These are phyloP conservation scores for Drosophila basisetae DNA, from an alignment of 2,888 invertebrate species.

Conservation along the genomic window DNA sequence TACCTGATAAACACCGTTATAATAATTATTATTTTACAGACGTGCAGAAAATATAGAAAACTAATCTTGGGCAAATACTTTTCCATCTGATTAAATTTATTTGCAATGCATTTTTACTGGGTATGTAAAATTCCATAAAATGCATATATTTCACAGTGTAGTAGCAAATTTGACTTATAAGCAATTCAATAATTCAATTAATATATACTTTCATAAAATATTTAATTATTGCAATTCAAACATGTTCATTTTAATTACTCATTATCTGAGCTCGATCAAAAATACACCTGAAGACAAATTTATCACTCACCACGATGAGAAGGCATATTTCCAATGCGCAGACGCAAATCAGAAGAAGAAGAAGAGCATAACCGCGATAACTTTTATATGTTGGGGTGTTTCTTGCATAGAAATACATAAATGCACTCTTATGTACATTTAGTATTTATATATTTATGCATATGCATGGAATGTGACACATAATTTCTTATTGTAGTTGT, in stretches of 20 bases:
- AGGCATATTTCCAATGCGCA: constrained; percentile 52
- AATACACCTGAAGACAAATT: constrained; percentile 9
- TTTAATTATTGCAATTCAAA: neutral
- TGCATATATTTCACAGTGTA: neutral
- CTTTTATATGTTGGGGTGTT: constrained; percentile 2
- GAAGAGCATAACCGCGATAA: constrained; percentile 13
- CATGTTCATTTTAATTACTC: neutral
- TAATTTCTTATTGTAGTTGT: neutral
- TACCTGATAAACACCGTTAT: constrained; percentile 34
- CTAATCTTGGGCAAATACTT: neutral
- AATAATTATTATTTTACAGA: neutral
- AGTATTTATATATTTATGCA: constrained; percentile 9
- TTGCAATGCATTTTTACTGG: neutral
- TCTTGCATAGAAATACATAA: constrained; percentile 9
- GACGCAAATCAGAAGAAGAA: constrained; percentile 23
- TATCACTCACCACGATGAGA: constrained; percentile 6
- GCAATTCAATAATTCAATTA: neutral
- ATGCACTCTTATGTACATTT: neutral
- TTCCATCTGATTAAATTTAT: neutral
- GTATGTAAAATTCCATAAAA: neutral
- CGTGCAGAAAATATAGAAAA: neutral
- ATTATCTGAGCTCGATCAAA: constrained; percentile 26
- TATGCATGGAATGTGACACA: constrained; percentile 26
- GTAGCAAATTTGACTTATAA: neutral
- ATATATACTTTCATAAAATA: neutral